Evolutionary conservation across 2,113 vertebrate genomes (phyloP).

Genomic region (Sula dactylatra): DNA sequence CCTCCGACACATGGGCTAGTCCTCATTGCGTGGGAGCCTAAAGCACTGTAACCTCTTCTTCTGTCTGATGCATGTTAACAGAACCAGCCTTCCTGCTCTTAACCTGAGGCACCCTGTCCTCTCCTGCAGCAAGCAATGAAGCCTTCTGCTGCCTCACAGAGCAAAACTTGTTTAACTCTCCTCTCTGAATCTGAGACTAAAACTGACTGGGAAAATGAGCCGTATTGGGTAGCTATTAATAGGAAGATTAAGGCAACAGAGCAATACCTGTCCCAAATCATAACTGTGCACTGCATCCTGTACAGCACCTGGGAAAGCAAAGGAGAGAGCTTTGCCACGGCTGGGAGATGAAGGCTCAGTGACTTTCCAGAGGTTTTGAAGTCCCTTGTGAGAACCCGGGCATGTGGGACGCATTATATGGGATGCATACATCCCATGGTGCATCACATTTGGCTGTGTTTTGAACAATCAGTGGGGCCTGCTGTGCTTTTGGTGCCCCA

Average conservation of each 20-base stretch:
- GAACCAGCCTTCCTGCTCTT: background rate
- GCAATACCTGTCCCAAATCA: background rate
- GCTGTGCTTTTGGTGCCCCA: background rate
- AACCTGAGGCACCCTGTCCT: background rate
- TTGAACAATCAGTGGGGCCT: fast-evolving
- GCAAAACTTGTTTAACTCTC: background rate
- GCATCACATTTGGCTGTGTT: background rate
- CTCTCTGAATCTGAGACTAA: background rate
- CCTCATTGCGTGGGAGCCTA: background rate
- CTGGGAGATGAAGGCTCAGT: background rate
- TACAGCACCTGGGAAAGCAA: background rate
- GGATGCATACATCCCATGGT: background rate
- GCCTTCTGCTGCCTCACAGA: background rate
- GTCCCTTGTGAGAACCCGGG: background rate
- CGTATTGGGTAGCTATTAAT: background rate
- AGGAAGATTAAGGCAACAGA: background rate
- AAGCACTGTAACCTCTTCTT: background rate
- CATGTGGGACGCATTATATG: background rate
- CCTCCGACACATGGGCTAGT: fast-evolving
- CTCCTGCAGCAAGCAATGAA: background rate
- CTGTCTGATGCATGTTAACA: background rate
- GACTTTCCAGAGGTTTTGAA: background rate
- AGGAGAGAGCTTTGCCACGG: background rate
- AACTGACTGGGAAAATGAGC: background rate
- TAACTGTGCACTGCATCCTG: background rate